Percentiles rank a stretch among this genome's conserved stretches.
phyloP scores from a whole-genome alignment of 2,888 invertebrate species.

The Crepidodera aurea region DNA sequence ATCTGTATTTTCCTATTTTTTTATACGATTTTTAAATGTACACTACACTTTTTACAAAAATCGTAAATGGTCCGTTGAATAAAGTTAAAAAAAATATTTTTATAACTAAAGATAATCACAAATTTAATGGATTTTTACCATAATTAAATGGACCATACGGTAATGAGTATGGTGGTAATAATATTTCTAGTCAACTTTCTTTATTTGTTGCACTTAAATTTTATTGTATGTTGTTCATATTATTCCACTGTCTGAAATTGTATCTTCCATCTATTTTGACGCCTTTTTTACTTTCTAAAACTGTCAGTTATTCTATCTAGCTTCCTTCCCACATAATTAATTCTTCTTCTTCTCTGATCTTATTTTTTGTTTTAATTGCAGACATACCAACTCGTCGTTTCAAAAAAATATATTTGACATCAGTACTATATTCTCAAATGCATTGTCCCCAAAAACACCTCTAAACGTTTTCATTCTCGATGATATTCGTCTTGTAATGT shows the following conservation, averaged over 20 bases:
- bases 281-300: too few relatives aligned
- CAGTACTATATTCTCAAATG: slow-evolving; percentile 10
- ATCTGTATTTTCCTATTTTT: neutral
- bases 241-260: too few relatives aligned
- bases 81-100: too few relatives aligned
- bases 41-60: neutral
- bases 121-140: too few relatives aligned
- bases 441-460: slow-evolving; percentile 1
- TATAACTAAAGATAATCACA: too few relatives aligned
- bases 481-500: neutral
- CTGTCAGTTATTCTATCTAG: too few relatives aligned
- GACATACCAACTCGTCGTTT: neutral
- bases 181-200: neutral
- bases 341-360: too few relatives aligned
- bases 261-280: too few relatives aligned
- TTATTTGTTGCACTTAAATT: too few relatives aligned
- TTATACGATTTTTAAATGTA: neutral
- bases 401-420: slow-evolving; percentile 7
- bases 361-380: slow-evolving; percentile 2
- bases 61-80: neutral
- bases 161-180: neutral
- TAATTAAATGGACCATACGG: neutral
- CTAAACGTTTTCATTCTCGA: neutral
- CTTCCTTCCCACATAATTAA: too few relatives aligned
- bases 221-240: too few relatives aligned